These are phyloP conservation scores for Pelecanus crispus DNA, from an alignment of 2,113 vertebrate genomes.

Conservation along the genomic window DNA sequence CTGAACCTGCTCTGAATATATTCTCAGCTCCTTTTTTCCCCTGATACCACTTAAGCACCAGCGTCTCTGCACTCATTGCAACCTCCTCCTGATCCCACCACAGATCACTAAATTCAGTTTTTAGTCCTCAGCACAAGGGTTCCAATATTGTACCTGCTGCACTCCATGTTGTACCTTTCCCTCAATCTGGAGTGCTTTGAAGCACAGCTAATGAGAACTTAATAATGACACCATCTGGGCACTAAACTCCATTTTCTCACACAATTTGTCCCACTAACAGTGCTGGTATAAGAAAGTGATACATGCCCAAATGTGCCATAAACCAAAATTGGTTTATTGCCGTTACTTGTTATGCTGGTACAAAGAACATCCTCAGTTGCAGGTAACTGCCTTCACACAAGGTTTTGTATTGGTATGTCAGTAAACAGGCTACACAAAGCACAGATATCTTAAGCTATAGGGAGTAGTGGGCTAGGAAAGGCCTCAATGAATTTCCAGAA, in stretches of 20 bases:
- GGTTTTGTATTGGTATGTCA: not conserved
- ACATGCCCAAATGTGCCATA: not conserved
- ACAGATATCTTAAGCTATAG: not conserved
- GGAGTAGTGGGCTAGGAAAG: not conserved
- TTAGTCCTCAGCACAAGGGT: not conserved
- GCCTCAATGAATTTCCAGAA: not conserved
- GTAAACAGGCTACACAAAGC: not conserved
- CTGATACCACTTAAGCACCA: not conserved
- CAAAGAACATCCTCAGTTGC: not conserved
- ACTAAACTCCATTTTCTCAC: not conserved
- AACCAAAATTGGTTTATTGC: not conserved
- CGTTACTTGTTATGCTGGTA: not conserved
- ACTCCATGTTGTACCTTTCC: not conserved
- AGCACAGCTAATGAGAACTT: not conserved
- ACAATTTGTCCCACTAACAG: not conserved
- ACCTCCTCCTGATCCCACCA: no score
- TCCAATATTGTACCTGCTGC: not conserved
- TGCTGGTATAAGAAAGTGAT: not conserved
- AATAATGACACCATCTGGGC: not conserved
- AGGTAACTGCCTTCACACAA: not conserved
- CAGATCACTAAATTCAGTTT: not conserved
- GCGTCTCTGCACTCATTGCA: not conserved
- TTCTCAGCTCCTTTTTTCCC: not conserved
- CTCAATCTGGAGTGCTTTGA: not conserved
- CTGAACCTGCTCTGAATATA: not conserved